Evolutionary conservation across 23 tunicate genomes (phyloP).

Genomic region (Ciona savignyi): DNA sequence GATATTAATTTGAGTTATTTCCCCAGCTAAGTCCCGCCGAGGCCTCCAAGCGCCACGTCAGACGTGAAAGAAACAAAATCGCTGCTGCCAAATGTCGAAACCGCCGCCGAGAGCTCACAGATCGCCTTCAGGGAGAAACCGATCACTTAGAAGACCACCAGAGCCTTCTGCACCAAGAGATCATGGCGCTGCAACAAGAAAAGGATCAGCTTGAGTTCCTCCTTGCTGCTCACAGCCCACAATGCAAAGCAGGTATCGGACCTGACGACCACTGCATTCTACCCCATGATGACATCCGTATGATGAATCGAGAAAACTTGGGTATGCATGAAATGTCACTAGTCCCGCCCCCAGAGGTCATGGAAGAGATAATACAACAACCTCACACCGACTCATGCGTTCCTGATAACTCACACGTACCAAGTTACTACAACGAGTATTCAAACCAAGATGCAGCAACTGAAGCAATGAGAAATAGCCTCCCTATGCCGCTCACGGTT

Average conservation of each 20-base stretch:
- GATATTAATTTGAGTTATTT: neutral
- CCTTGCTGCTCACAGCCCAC: constrained; percentile 64
- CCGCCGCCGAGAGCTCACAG: constrained; percentile 79
- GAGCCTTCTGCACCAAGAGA: constrained; percentile 53
- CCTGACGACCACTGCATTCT: neutral
- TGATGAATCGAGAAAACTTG: neutral
- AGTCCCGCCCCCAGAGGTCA: constrained; percentile 17
- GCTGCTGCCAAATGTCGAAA: constrained; percentile 94
- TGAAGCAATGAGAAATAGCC: too few species aligned
- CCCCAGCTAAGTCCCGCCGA: constrained; percentile 71
- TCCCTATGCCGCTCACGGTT: neutral
- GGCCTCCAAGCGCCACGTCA: constrained; percentile 72
- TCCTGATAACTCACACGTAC: neutral
- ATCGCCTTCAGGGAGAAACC: constrained; percentile 88
- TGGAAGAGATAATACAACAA: constrained; percentile 25
- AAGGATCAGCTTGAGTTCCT: constrained; percentile 76
- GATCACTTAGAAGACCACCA: constrained; percentile 74
- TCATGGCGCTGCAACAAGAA: constrained; percentile 69
- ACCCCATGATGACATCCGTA: constrained; percentile 9
- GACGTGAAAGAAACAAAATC: constrained; percentile 81
- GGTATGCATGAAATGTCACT: neutral
- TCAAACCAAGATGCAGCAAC: neutral
- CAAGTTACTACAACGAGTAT: neutral
- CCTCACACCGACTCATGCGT: constrained; percentile 14
- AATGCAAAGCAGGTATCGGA: constrained; percentile 37